These are phyloP conservation scores for Tetheella fluctuosa DNA, from an alignment of 2,888 invertebrate species.

Conservation along the genomic window DNA sequence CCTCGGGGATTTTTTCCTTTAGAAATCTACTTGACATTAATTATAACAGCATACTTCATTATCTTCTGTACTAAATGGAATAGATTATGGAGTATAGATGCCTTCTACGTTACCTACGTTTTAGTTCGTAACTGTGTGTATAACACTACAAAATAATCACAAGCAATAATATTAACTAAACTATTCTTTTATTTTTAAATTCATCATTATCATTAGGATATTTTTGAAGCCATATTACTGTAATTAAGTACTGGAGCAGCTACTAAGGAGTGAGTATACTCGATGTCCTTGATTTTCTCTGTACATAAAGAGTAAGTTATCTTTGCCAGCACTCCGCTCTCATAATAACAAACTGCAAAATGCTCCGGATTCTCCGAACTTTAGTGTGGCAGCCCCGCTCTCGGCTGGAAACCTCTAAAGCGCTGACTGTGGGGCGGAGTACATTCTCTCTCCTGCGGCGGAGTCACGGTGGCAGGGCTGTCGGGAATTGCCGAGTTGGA, in stretches of 20 bases:
- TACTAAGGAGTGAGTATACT: slow-evolving; percentile 32
- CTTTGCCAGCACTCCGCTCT: slow-evolving; percentile 62
- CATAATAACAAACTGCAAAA: slow-evolving; percentile 80
- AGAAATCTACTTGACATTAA: slow-evolving; percentile 30
- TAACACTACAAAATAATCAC: no score
- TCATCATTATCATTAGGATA: neutral
- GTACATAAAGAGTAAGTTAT: slow-evolving; percentile 72
- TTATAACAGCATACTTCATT: neutral
- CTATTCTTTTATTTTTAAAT: no score
- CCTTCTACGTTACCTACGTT: no score
- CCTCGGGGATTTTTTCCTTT: slow-evolving; percentile 50
- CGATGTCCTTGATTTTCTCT: slow-evolving; percentile 59
- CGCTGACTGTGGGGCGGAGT: slow-evolving; percentile 75
- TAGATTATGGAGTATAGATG: no score
- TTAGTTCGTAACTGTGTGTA: no score
- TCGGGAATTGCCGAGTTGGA: slow-evolving; percentile 75
- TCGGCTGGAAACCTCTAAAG: slow-evolving; percentile 74
- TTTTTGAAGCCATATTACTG: neutral
- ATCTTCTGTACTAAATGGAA: neutral
- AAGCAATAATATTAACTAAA: no score
- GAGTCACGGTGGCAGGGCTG: slow-evolving; percentile 72
- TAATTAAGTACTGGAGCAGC: slow-evolving; percentile 2
- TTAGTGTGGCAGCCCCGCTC: slow-evolving; percentile 67
- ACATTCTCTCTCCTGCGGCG: slow-evolving; percentile 71
- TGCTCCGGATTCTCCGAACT: slow-evolving; percentile 78